These are phyloP conservation scores for Eumacrocentrus americanus DNA, from an alignment of 2,888 invertebrate species.

Conservation along the genomic window DNA sequence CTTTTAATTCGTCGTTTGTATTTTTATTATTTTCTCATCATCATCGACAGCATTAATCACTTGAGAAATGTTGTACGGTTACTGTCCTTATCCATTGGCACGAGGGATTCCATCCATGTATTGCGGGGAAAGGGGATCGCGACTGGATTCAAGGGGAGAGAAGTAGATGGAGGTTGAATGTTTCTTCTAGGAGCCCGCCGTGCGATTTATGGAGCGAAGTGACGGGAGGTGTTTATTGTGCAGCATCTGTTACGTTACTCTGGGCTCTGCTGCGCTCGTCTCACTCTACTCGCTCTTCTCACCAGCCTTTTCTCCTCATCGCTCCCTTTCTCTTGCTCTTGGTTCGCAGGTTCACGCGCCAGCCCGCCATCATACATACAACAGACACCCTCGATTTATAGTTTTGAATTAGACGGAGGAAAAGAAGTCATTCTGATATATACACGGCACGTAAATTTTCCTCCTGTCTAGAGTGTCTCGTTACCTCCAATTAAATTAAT, in stretches of 20 bases:
- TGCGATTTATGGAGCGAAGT: constrained; percentile 61
- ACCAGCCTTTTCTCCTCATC: constrained; percentile 28
- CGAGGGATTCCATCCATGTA: no score
- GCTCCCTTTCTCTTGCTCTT: constrained; percentile 33
- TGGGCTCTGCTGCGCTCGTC: constrained; percentile 41
- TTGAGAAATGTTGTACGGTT: no score
- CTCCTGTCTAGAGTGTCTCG: constrained; percentile 22
- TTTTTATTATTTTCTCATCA: not conserved
- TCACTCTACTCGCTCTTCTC: constrained; percentile 30
- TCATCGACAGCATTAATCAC: not conserved
- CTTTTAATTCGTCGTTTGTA: constrained; percentile 8
- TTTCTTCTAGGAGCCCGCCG: constrained; percentile 59
- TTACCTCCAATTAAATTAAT: constrained; percentile 27
- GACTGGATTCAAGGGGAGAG: constrained; percentile 43
- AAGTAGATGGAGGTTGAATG: constrained; percentile 57
- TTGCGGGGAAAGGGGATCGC: constrained; percentile 38
- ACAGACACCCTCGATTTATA: constrained; percentile 60
- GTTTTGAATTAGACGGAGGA: constrained; percentile 59
- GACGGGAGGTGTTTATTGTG: constrained; percentile 62
- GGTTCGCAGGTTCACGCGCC: constrained; percentile 47
- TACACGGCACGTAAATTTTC: constrained; percentile 35
- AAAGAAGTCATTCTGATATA: constrained; percentile 39
- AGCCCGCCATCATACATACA: constrained; percentile 58
- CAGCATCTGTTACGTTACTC: constrained; percentile 60
- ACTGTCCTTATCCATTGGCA: no score